Evolutionary conservation across 2,113 vertebrate genomes (phyloP), one percentile per base, ranked within the genome.

Genomic region (Daubentonia madagascariensis): DNA sequence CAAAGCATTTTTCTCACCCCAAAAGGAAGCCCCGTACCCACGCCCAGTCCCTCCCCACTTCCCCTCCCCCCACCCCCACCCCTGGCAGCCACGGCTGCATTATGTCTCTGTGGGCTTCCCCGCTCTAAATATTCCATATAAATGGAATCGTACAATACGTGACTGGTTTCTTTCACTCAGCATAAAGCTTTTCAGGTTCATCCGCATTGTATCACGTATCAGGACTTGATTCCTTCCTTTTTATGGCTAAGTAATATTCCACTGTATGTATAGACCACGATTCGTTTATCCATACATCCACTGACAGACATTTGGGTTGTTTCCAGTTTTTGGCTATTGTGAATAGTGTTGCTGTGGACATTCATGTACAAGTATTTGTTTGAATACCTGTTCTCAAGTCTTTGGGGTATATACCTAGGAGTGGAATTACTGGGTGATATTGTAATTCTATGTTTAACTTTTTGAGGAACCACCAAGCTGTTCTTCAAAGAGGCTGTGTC

Each of bases 231-330:
- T 23, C 57, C 13, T 20, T 18, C 57, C 30, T 57, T 79, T 40
- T 16, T 23, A 32, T 1, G 52, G 10, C 70, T 28, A 20, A 61
- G 13, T 6, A 50, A 8, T 32, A 7, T 25, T 52, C 61, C 14
- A 0, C 0, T 6, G 13, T 5, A 9, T 16, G 20, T n/a, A 4
- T 0, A n/a, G 13, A 2, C 48, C 57, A 32, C 2, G 1, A 17
- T 30, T 6, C 14, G 59, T 11, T 52, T 6, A 6, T 4, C 43
- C 20, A 1, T 1, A 16, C 5, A 5, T 0, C 75, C 10, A 14
- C 3, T 0, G n/a, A 22, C 9, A 6, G 80, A 17, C 4, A 0
- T 1, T 1, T 23, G 54, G 65, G n/a, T 28, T 1, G 37, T 10
- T 50, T 48, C 5, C 35, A 2, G 35, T 6, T 35, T 28, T 11